Evolutionary conservation across 2,888 invertebrate species (phyloP).

Genomic region (Zaprionus lineosus): DNA sequence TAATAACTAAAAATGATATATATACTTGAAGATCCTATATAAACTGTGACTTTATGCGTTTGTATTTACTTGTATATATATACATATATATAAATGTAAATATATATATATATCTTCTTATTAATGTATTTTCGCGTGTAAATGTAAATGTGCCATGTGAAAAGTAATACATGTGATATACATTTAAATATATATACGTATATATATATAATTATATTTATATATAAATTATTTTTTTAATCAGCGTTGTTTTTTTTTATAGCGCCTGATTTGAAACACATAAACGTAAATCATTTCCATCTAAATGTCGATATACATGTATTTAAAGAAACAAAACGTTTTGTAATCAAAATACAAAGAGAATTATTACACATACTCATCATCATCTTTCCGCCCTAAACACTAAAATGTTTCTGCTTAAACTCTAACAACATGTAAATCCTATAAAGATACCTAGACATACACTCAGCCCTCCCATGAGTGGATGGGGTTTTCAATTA

Average conservation of each 20-base stretch:
- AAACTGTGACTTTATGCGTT: constrained; percentile 58
- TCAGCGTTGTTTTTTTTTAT: constrained; percentile 4
- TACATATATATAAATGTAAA: constrained; percentile 25
- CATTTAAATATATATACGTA: constrained; percentile 33
- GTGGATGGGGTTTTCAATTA: constrained; percentile 9
- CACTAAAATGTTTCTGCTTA: constrained; percentile 45
- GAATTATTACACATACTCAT: constrained; percentile 40
- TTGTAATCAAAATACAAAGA: constrained; percentile 38
- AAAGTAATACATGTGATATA: constrained; percentile 45
- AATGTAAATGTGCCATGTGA: constrained; percentile 29
- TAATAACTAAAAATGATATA: constrained; percentile 57
- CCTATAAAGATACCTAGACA: constrained; percentile 43
- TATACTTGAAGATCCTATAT: constrained; percentile 59
- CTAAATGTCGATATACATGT: constrained; percentile 17
- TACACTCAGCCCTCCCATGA: constrained; percentile 23
- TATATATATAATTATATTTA: constrained; percentile 21
- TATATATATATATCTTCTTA: constrained; percentile 26
- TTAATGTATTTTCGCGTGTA: constrained; percentile 25
- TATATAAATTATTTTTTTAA: constrained; percentile 32
- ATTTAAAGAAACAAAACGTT: constrained; percentile 20
- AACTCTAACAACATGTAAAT: constrained; percentile 68
- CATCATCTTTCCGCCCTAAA: constrained; percentile 18
- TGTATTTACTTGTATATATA: constrained; percentile 27
- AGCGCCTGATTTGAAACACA: constrained; percentile 5
- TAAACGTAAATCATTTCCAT: constrained; percentile 8